Base-by-base conservation (phyloP, 2,888 invertebrate genomes). In the Rhabditoides inermis region DNA sequence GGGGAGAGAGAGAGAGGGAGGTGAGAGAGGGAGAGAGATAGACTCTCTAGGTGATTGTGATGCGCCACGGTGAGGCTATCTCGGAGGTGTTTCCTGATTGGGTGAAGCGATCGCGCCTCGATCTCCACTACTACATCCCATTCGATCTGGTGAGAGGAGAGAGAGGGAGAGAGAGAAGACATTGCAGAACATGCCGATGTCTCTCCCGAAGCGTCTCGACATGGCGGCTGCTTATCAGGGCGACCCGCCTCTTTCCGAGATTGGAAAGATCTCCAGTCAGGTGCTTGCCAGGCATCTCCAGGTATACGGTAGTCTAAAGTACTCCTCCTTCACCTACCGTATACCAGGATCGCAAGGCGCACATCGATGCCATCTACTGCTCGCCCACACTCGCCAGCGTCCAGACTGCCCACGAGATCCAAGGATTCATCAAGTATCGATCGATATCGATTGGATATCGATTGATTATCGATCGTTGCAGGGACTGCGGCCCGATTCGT, bases 61-160 rank as follows among this genome's bases (percentile, higher is more conserved):
- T n/a, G n/a, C n/a, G n/a, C n/a, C n/a, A n/a, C n/a, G n/a, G n/a
- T n/a, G n/a, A n/a, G n/a, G n/a, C 40, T 40, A 48, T 48, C 28
- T 37, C 39, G 28, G 48, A 48, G 22, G 48, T 48, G 22, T 48
- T 48, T 39, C 48, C 48, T 30, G 48, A 48, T 48, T 48, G 48
- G 48, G 26, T 48, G 30, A 48, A 48, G 48, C 48, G 39, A 18
- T 48, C 48, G 18, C 20, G 39, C 15, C 39, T 39, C 36, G 48
- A 48, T 30, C 30, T 3, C 10, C 39, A 40, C 22, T 37, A 39
- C 40, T 48, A 39, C 48, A 28, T 48, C 30, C 48, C 48, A 20
- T 48, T 48, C n/a, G 48, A 48, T 40, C 48, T 48, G 48, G 48
- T 48, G 18, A n/a, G 48, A n/a, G n/a, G n/a, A n/a, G n/a, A n/a